phyloP scores from a whole-genome alignment of 1,140 invertebrate species.

The Solen grandis region DNA sequence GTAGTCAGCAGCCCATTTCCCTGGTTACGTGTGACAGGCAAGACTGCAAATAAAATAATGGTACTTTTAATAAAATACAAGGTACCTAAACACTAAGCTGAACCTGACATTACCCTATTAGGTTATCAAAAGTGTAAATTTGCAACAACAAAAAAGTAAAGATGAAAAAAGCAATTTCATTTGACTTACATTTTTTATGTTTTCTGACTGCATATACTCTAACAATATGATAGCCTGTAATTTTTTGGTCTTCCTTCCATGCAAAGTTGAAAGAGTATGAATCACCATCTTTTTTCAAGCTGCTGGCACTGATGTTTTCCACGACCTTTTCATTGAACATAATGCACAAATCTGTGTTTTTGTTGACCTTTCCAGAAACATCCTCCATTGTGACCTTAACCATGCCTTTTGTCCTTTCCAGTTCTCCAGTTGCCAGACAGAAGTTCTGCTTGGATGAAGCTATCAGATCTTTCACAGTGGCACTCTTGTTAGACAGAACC shows the following conservation, averaged over 20 bases:
- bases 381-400: conserved; percentile 46
- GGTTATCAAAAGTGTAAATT: too few relatives aligned
- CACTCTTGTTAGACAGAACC: conserved; percentile 58
- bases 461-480: conserved; percentile 1
- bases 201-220: conserved; percentile 60
- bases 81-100: too few relatives aligned
- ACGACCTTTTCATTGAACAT: conserved; percentile 57
- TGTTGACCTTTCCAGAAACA: conserved; percentile 58
- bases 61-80: too few relatives aligned
- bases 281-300: conserved; percentile 41
- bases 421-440: conserved; percentile 60
- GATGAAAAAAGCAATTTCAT: too few relatives aligned
- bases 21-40: too few relatives aligned
- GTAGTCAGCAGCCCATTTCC: too few relatives aligned
- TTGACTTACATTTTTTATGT: conserved; percentile 62
- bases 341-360: conserved; percentile 50
- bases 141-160: too few relatives aligned
- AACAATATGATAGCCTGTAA: conserved; percentile 53
- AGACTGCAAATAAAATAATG: too few relatives aligned
- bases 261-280: conserved; percentile 52
- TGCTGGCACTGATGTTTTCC: conserved; percentile 6
- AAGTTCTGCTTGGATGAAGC: conserved; percentile 18
- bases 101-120: too few relatives aligned
- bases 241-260: conserved; percentile 58
- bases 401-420: conserved; percentile 38